Base-by-base conservation (phyloP, 2,113 vertebrate species). In the Catagonus wagneri region DNA sequence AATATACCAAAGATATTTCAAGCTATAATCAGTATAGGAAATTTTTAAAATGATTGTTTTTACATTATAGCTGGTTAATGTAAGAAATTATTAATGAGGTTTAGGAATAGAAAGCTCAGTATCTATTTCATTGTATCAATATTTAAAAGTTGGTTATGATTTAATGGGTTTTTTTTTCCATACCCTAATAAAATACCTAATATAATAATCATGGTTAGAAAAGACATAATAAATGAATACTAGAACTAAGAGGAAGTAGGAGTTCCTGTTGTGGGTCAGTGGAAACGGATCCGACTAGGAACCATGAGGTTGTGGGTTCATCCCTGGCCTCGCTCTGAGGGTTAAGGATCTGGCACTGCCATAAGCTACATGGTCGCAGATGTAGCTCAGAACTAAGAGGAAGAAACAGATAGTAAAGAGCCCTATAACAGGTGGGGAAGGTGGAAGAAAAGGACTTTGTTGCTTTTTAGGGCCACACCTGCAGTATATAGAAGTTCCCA, bases 101-200 rank as follows among this genome's bases (percentile, higher is more conserved):
- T 89, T 94, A 71, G 71, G 39, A 60, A 50, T 89, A 81, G 22
- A 91, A 83, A 76, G 16, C 16, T 96, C 19, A 50, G 29, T 34
- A 87, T 94, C 8, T 75, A 2, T 80, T 89, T 63, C 58, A 72
- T 0, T 91, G 1, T 89, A 39, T 90, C 44, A 50, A 2, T 93
- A 71, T 54, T 90, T 91, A 85, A 29, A 85, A 27, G 16, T 75
- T 95, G 72, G 2, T 72, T 80, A 91, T 54, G 9, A 90, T 61
- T 91, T 25, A 93, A 52, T 63, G 25, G 4, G 1, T 44, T 69
- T 34, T 68, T 76, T 85, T 89, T 88, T 44, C n/a, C 56, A 80
- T 88, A 72, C 10, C 8, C 65, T 90, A 80, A 36, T 68, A 81
- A 87, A 29, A 80, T 65, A 83, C 25, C 12, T 75, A 65, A 74